These are phyloP conservation scores for Mus spicilegus DNA, from an alignment of 2,113 vertebrate genomes.

Conservation along the genomic window DNA sequence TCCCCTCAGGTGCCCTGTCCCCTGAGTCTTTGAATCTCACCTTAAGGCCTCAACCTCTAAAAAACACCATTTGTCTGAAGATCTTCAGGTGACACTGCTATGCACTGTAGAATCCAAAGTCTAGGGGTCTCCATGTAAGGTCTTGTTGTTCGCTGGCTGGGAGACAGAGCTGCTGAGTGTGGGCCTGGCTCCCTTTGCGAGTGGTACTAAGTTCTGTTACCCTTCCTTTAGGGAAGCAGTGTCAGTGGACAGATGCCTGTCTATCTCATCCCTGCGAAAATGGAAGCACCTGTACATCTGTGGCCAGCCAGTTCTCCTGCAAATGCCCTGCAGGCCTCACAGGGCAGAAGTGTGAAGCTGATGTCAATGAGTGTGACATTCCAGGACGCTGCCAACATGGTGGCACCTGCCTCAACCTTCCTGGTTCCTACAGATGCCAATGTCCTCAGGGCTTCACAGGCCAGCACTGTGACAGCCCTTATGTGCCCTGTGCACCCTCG, in stretches of 20 bases:
- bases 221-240: slow-evolving; percentile 87
- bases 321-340: slow-evolving; percentile 90
- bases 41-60: neutral
- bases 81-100: neutral
- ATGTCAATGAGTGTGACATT: slow-evolving; percentile 91
- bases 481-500: slow-evolving; percentile 92
- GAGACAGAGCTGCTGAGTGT: neutral
- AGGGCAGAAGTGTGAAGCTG: slow-evolving; percentile 91
- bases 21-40: neutral
- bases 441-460: slow-evolving; percentile 92
- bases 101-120: neutral
- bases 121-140: neutral
- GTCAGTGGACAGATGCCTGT: slow-evolving; percentile 93
- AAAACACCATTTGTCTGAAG: neutral
- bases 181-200: neutral
- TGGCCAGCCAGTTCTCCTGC: slow-evolving; percentile 91
- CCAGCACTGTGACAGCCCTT: slow-evolving; percentile 90
- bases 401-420: slow-evolving; percentile 90
- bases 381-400: slow-evolving; percentile 88
- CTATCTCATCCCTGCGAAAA: slow-evolving; percentile 93
- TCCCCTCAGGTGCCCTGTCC: too few relatives aligned
- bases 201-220: neutral
- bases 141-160: neutral
- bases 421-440: slow-evolving; percentile 91
- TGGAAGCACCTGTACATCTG: slow-evolving; percentile 89